These are phyloP conservation scores for Epicampocera succincta DNA, from an alignment of 2,888 invertebrate genomes.

Conservation along the genomic window DNA sequence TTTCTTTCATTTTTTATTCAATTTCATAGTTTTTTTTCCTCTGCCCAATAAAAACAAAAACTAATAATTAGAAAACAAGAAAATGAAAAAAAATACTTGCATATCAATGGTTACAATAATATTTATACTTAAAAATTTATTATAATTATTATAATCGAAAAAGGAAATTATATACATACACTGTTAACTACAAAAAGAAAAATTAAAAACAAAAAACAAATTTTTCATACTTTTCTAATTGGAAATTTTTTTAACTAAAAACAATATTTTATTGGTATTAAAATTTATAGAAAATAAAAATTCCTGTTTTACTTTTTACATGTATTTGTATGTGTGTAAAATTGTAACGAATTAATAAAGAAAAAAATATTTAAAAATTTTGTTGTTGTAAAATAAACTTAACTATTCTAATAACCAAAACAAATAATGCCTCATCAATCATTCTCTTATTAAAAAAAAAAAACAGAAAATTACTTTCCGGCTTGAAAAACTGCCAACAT, in stretches of 20 bases:
- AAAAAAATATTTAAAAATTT: slow-evolving; percentile 43
- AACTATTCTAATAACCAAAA: slow-evolving; percentile 35
- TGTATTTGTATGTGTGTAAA: slow-evolving; percentile 62
- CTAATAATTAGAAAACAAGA: slow-evolving; percentile 50
- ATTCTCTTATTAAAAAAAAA: slow-evolving; percentile 35
- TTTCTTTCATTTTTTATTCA: no score
- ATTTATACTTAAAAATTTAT: slow-evolving; percentile 70
- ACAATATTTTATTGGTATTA: slow-evolving; percentile 51
- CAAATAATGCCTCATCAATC: slow-evolving; percentile 26
- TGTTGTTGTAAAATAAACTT: slow-evolving; percentile 59
- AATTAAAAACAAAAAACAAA: slow-evolving; percentile 44
- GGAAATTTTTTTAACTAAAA: slow-evolving; percentile 41
- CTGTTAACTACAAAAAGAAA: slow-evolving; percentile 56
- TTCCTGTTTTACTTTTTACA: slow-evolving; percentile 56
- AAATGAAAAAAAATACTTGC: slow-evolving; percentile 69
- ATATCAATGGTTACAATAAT: slow-evolving; percentile 74
- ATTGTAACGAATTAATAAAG: slow-evolving; percentile 25
- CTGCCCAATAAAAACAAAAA: slow-evolving; percentile 52
- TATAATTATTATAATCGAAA: slow-evolving; percentile 53
- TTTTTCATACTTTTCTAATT: slow-evolving; percentile 48
- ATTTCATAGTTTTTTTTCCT: slow-evolving; percentile 43
- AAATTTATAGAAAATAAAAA: slow-evolving; percentile 18
- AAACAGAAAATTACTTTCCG: no score
- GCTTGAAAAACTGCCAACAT: no score
- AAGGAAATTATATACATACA: slow-evolving; percentile 63